Percentiles rank a stretch among this genome's conserved stretches.
Evolutionary conservation across 2,113 vertebrate genomes (phyloP).

Genomic region (Xenopus tropicalis): DNA sequence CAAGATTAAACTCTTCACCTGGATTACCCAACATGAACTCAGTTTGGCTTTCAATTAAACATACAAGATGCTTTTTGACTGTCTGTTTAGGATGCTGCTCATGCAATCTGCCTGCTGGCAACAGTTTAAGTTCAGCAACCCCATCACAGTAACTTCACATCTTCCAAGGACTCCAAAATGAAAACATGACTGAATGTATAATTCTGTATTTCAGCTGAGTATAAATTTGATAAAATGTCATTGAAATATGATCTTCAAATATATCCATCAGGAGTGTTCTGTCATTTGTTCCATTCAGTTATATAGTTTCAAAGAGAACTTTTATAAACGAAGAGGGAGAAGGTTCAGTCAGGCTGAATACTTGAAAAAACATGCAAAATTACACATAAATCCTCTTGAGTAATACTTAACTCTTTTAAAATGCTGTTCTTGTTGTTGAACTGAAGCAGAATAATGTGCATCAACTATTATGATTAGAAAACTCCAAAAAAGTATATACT

Average conservation of each 20-base stretch:
- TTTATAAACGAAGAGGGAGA: background rate
- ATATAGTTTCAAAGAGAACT: background rate
- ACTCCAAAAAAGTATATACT: no score
- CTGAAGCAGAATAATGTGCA: no score
- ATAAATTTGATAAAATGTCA: background rate
- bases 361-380: no score
- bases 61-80: no score
- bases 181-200: background rate
- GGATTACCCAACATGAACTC: no score
- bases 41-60: no score
- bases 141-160: background rate
- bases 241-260: background rate
- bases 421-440: no score
- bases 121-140: background rate
- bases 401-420: no score
- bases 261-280: background rate
- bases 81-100: background rate
- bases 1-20: no score
- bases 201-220: background rate
- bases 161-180: conserved; percentile 1
- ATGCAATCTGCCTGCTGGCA: background rate
- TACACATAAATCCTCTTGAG: no score
- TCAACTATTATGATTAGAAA: no score
- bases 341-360: no score
- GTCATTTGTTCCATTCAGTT: background rate